A percentile compares a stretch with the other conserved stretches of the same genome.
phyloP scores from a whole-genome alignment of 2,113 vertebrate genomes.

The Ailurus styani region DNA sequence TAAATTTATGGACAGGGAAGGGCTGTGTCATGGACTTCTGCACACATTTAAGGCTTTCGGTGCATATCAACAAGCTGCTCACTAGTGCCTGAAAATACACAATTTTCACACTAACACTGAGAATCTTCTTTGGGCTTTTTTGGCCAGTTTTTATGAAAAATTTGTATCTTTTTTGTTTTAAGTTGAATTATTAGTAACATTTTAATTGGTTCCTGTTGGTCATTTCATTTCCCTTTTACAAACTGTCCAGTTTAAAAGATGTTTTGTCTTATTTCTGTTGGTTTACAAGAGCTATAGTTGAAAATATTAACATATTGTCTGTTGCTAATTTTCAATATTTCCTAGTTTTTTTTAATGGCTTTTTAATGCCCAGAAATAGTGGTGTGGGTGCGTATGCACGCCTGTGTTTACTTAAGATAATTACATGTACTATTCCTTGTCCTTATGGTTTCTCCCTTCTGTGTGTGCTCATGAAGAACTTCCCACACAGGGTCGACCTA shows the following conservation, averaged over 20 bases:
- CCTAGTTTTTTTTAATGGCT: neutral
- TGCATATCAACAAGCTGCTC: neutral
- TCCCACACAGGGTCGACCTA: neutral
- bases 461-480: neutral
- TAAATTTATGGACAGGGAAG: neutral
- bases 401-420: neutral
- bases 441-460: neutral
- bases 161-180: neutral
- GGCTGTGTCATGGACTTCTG: neutral
- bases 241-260: neutral
- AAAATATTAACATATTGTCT: neutral
- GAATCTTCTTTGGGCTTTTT: neutral
- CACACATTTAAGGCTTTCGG: neutral
- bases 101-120: neutral
- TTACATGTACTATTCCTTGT: neutral
- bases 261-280: neutral
- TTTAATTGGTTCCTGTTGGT: neutral
- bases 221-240: neutral
- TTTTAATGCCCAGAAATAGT: neutral
- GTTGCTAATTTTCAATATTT: neutral
- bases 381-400: neutral
- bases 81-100: neutral
- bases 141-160: neutral
- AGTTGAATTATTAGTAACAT: neutral
- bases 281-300: neutral